Evolutionary conservation across 2,888 invertebrate species (phyloP), one percentile per base, ranked within the genome.

Genomic region (Spatulosminthurus flaviceps): DNA sequence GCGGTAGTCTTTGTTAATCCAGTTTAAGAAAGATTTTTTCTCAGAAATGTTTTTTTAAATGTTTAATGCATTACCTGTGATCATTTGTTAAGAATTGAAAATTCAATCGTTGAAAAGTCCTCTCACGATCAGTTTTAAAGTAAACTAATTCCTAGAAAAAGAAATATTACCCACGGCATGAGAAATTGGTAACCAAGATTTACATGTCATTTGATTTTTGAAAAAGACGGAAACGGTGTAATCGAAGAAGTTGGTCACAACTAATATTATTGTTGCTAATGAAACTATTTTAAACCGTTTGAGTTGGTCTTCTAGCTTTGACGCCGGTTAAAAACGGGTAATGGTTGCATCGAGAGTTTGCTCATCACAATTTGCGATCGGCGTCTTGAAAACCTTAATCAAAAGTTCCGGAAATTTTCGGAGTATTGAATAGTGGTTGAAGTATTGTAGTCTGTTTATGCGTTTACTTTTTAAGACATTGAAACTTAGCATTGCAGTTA

Each of bases 301-400:
- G 70, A 70, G 70, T 70, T 70, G 70, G 70, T 70, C 70, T 70
- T 70, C 28, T 70, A 70, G 70, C 70, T 70, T 13, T 70, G 22
- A 22, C 70, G 29, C 64, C 64, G 21, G 61, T 29, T 24, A 73
- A 61, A 29, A 9, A 21, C 64, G 61, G 29, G 29, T 34, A 22
- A 42, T 74, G 29, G 64, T 60, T 64, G 29, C 28, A 22, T 60
- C 64, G n/a, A 64, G 34, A 64, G 64, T 51, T 21, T 60, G 34
- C 29, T 29, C 60, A 22, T 21, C 61, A 61, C 60, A 64, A 7
- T 29, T 29, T 29, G 13, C 64, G 24, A 19, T 21, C 64, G 29
- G 1, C 29, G 26, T n/a, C 26, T 60, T 28, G 64, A 21, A 74
- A 74, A 74, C 60, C 64, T 22, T 28, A 22, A 24, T 21, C n/a